Evolutionary conservation across 2,888 invertebrate species (phyloP), one percentile per base, ranked within the genome.

Genomic region (Rugalucina vietnamica): DNA sequence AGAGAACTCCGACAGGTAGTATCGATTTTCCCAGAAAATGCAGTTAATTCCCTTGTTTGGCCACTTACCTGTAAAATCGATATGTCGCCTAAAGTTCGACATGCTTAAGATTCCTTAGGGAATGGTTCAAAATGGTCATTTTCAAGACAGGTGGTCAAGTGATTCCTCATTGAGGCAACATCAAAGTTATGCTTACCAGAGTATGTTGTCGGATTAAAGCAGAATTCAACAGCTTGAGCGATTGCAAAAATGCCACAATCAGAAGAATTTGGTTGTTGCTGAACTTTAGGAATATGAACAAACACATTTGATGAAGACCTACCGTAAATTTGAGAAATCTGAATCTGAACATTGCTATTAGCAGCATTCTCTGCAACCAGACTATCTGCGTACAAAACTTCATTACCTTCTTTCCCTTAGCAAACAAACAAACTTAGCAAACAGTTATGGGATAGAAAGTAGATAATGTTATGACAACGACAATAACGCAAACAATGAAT

Each of bases 291-390:
- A 12, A 65, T 21, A 34, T 65, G 10, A 32, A 65, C 65, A 3
- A 34, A 65, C 34, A 65, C 32, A 65, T 65, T 65, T 3, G 34
- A 65, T 5, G 1, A 1, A 12, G 29, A 65, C 4, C 34, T 4
- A 21, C 34, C 32, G 18, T 65, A 34, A 65, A 65, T 34, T 21
- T 65, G 65, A 14, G 65, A 32, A 65, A 65, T 65, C 24, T 65
- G 65, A 60, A 60, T 60, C 29, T 60, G 60, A 65, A 65, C 65
- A 65, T 65, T 65, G 34, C 65, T 65, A 34, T 65, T 65, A 21
- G 65, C 34, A 34, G 34, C 29, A 34, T 65, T 65, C 1, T 4
- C 18, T 65, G 65, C 3, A 32, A 14, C 34, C 34, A 65, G 34
- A 65, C 34, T 65, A 4, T 65, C 65, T 32, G 65, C 65, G 21